Evolutionary conservation across 2,888 invertebrate genomes (phyloP).

Genomic region (Cheilosia impressa): DNA sequence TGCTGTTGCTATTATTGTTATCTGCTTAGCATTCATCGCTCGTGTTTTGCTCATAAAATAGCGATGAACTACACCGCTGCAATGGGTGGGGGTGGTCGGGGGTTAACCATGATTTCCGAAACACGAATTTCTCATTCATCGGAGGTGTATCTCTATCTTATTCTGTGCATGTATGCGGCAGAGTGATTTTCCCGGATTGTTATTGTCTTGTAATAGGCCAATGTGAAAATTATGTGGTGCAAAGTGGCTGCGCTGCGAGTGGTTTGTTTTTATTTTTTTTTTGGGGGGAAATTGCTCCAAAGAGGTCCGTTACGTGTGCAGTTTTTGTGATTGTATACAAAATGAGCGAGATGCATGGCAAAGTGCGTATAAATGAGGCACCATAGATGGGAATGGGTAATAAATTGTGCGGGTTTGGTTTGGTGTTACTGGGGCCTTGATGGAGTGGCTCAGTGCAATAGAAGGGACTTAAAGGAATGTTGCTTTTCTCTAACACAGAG

Average conservation of each 20-base stretch:
- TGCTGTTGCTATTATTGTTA: conserved; percentile 62
- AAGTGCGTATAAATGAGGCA: too few species aligned
- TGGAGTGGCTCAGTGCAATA: too few species aligned
- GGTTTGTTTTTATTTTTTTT: background rate
- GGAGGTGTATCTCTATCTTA: background rate
- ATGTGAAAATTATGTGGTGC: conserved; percentile 64
- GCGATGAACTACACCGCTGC: conserved; percentile 33
- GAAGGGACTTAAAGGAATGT: too few species aligned
- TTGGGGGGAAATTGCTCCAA: conserved; percentile 8
- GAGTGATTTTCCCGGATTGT: conserved; percentile 16
- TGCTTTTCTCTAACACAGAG: too few species aligned
- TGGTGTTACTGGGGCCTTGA: too few species aligned
- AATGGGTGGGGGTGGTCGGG: conserved; percentile 28
- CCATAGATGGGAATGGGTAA: too few species aligned
- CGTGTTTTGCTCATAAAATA: conserved; percentile 66
- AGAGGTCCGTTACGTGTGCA: conserved; percentile 34
- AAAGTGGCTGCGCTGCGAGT: conserved; percentile 37
- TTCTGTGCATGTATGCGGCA: background rate
- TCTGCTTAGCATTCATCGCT: conserved; percentile 66
- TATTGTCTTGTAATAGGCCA: conserved; percentile 26
- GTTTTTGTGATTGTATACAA: background rate
- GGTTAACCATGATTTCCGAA: conserved; percentile 49
- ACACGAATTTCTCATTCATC: conserved; percentile 69
- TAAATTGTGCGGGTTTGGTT: too few species aligned
- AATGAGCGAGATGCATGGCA: too few species aligned